phyloP scores from a whole-genome alignment of 2,113 vertebrate species.

The Entomyzon cyanotis region DNA sequence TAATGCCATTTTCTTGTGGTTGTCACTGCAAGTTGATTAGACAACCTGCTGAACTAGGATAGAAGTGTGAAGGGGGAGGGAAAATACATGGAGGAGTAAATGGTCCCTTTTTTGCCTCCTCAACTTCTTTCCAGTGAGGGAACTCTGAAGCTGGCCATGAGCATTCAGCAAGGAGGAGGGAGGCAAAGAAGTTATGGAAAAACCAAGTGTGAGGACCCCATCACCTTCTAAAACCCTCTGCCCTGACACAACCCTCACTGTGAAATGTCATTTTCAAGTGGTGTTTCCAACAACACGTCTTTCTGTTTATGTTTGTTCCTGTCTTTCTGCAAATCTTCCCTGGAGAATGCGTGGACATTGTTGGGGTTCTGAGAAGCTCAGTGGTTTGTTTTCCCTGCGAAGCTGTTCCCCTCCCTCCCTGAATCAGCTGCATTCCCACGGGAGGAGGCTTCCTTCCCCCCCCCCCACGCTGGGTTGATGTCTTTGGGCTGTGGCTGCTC shows the following conservation, averaged over 20 bases:
- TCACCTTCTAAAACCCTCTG: background rate
- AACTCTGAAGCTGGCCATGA: background rate
- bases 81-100: background rate
- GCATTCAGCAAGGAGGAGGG: background rate
- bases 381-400: background rate
- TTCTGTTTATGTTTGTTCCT: background rate
- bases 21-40: background rate
- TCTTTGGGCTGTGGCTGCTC: background rate
- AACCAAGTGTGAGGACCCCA: background rate
- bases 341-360: background rate
- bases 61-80: background rate
- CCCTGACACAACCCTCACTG: background rate
- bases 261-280: background rate
- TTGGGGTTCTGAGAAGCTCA: background rate
- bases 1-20: background rate
- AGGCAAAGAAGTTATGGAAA: background rate
- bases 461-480: background rate
- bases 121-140: background rate
- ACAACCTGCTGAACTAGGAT: background rate
- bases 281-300: background rate
- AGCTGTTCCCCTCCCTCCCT: background rate
- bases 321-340: background rate
- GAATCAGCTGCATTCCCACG: background rate
- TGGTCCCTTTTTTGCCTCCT: background rate
- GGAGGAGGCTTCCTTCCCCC: background rate